Percentiles rank a stretch among this genome's conserved stretches.
Evolutionary conservation across 2,797 vertebrate genomes (phyloP).

Genomic region (Bradypodion pumilum): DNA sequence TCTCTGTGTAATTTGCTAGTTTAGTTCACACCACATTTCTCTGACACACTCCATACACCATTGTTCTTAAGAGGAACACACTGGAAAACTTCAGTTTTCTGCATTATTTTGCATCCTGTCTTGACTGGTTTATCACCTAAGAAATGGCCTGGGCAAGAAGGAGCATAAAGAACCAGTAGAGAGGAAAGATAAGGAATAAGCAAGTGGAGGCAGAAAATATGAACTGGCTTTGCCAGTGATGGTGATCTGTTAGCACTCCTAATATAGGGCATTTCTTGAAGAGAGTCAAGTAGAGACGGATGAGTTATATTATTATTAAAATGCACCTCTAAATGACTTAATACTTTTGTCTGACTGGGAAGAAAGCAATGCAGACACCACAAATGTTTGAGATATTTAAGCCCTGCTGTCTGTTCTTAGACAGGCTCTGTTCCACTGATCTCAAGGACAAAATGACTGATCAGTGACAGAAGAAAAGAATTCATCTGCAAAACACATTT

Average conservation of each 20-base stretch:
- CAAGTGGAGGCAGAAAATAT: no score
- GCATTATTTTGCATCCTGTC: background rate
- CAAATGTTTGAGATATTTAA: background rate
- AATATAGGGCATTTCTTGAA: background rate
- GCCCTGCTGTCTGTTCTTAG: fast-evolving
- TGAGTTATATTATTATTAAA: no score
- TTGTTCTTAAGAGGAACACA: background rate
- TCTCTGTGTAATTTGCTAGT: background rate
- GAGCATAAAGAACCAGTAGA: background rate
- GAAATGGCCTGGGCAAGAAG: background rate
- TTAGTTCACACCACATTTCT: background rate
- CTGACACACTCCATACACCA: background rate
- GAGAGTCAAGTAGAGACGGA: background rate
- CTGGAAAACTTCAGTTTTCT: background rate
- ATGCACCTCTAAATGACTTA: background rate
- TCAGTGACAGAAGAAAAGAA: slow-evolving; percentile 12
- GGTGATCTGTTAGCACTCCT: no score
- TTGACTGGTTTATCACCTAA: background rate
- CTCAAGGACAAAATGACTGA: background rate
- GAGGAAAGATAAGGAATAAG: background rate
- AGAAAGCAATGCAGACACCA: background rate
- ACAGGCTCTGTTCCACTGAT: fast-evolving
- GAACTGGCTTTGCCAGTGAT: background rate
- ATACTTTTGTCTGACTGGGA: background rate
- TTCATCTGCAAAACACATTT: slow-evolving; percentile 29